Evolutionary conservation across 2,113 vertebrate genomes (phyloP).

Genomic region (Podarcis cretensis): DNA sequence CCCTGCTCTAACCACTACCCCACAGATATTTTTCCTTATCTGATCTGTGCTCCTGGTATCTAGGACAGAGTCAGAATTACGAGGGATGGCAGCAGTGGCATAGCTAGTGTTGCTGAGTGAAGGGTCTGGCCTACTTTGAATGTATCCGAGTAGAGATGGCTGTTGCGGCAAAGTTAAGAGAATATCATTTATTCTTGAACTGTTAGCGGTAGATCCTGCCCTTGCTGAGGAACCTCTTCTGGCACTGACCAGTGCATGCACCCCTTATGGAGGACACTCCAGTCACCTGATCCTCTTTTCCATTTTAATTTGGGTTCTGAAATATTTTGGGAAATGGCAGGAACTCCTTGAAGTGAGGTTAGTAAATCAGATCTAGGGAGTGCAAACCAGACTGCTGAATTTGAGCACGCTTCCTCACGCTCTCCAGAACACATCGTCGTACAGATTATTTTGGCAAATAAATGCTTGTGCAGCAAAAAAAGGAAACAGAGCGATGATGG

Average conservation of each 20-base stretch:
- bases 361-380: constrained; percentile 45
- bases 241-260: background rate
- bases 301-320: constrained; percentile 44
- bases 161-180: background rate
- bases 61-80: background rate
- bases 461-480: constrained; percentile 57
- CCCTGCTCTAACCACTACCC: too few species aligned
- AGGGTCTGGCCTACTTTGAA: background rate
- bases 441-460: constrained; percentile 66
- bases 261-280: background rate
- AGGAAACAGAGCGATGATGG: constrained; percentile 42
- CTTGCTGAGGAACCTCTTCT: background rate
- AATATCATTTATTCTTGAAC: background rate
- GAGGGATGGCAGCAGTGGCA: background rate
- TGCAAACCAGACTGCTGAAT: constrained; percentile 47
- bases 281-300: constrained; percentile 31
- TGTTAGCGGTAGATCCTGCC: background rate
- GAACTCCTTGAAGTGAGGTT: constrained; percentile 24
- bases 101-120: background rate
- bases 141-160: background rate
- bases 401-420: constrained; percentile 42
- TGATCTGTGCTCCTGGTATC: background rate
- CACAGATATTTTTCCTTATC: background rate
- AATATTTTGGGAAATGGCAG: constrained; percentile 14
- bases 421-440: constrained; percentile 60